Evolutionary conservation across 1,140 invertebrate species (phyloP).

Genomic region (Sminthurides bifidus): DNA sequence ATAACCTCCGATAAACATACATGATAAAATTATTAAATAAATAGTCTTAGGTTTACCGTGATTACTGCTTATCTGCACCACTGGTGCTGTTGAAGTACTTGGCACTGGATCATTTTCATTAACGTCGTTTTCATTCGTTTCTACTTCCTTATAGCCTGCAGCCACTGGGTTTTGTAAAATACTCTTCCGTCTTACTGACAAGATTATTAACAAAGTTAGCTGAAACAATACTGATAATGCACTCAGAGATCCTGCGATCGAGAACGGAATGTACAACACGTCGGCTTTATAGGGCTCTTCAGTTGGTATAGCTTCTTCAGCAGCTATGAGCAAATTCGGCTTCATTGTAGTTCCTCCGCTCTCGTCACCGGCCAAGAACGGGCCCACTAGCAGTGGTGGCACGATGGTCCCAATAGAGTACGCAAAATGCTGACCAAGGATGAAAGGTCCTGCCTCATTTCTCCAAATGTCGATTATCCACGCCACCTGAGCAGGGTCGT

Average conservation of each 20-base stretch:
- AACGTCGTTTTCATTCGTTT: background rate
- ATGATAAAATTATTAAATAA: background rate
- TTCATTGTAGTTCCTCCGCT: too few species aligned
- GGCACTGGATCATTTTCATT: too few species aligned
- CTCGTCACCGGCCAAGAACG: too few species aligned
- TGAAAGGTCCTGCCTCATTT: constrained; percentile 1
- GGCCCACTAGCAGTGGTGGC: constrained; percentile 1
- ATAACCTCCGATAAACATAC: constrained; percentile 6
- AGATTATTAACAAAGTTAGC: too few species aligned
- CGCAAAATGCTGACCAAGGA: constrained; percentile 13
- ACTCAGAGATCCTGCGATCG: too few species aligned
- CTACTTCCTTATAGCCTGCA: background rate
- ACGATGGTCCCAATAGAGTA: constrained; percentile 5
- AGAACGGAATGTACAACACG: background rate
- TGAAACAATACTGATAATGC: too few species aligned
- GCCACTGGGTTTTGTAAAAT: background rate
- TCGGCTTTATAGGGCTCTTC: background rate
- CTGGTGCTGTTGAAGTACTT: too few species aligned
- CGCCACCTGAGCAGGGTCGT: constrained; percentile 17
- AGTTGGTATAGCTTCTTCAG: background rate
- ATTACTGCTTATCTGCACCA: too few species aligned
- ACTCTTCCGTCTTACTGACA: too few species aligned
- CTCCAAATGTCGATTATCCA: constrained; percentile 24
- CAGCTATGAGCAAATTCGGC: too few species aligned
- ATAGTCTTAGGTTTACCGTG: too few species aligned